phyloP scores from a whole-genome alignment of 2,888 invertebrate genomes.

The Meghimatium bilineatum region DNA sequence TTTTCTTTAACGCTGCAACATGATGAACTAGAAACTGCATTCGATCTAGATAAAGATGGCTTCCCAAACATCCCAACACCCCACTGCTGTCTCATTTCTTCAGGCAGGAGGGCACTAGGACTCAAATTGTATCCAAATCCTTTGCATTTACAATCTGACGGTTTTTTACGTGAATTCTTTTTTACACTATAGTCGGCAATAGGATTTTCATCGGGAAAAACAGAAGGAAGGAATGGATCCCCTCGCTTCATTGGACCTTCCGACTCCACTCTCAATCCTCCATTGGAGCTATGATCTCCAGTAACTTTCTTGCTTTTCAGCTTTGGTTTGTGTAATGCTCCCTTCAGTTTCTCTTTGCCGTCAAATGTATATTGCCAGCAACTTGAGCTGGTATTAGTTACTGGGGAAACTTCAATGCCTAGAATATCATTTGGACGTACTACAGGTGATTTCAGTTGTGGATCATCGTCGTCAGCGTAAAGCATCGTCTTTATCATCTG shows the following conservation, averaged over 20 bases:
- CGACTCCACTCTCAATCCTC: not conserved
- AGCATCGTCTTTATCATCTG: conserved; percentile 37
- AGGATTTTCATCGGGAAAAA: conserved; percentile 46
- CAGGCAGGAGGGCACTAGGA: conserved; percentile 44
- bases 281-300: not conserved
- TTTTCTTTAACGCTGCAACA: not conserved
- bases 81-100: conserved; percentile 50
- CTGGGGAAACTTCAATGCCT: conserved; percentile 41
- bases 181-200: conserved; percentile 43
- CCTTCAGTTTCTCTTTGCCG: not conserved
- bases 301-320: conserved; percentile 22
- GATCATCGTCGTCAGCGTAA: conserved; percentile 44
- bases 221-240: conserved; percentile 48
- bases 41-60: conserved; percentile 10
- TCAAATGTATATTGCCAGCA: conserved; percentile 18
- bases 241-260: conserved; percentile 42
- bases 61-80: conserved; percentile 48
- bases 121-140: conserved; percentile 46
- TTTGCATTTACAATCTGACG: conserved; percentile 48
- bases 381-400: not conserved
- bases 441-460: conserved; percentile 27
- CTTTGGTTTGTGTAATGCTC: not conserved
- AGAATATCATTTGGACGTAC: conserved; percentile 47
- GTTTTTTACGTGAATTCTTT: conserved; percentile 45
- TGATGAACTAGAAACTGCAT: not conserved